A percentile compares a stretch with the other conserved stretches of the same genome.
These are phyloP conservation scores for Crossocerus cetratus DNA, from an alignment of 2,888 invertebrate genomes.

Conservation along the genomic window DNA sequence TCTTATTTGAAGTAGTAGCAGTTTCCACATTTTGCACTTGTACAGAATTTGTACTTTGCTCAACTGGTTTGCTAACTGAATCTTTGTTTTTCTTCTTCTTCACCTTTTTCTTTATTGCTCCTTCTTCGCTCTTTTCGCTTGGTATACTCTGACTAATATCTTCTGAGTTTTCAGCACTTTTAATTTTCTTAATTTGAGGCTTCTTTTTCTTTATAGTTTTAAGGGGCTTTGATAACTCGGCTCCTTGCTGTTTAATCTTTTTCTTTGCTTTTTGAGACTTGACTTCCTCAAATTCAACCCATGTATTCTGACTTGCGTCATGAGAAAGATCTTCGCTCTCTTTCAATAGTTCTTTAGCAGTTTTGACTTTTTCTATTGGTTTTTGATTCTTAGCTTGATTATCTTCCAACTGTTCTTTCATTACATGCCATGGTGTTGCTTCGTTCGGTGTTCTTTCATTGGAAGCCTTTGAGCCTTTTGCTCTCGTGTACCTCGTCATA, in stretches of 20 bases:
- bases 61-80: background rate
- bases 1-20: background rate
- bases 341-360: slow-evolving; percentile 65
- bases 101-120: slow-evolving; percentile 51
- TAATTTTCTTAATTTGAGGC: slow-evolving; percentile 23
- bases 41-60: background rate
- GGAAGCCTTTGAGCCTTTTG: slow-evolving; percentile 86
- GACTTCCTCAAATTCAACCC: slow-evolving; percentile 71
- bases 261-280: slow-evolving; percentile 4
- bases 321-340: slow-evolving; percentile 71
- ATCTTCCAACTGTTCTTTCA: slow-evolving; percentile 81
- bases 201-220: background rate
- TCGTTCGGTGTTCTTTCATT: slow-evolving; percentile 84
- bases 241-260: slow-evolving; percentile 5
- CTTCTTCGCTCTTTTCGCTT: slow-evolving; percentile 35
- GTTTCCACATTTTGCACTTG: background rate
- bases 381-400: slow-evolving; percentile 42
- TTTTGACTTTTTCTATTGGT: slow-evolving; percentile 52
- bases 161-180: background rate
- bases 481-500: slow-evolving; percentile 88
- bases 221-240: slow-evolving; percentile 15
- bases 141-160: slow-evolving; percentile 33
- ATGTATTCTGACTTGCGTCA: slow-evolving; percentile 57
- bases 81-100: background rate
- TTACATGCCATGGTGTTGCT: slow-evolving; percentile 85